A percentile compares a stretch with the other conserved stretches of the same genome.
phyloP scores from a whole-genome alignment of 2,113 vertebrate genomes.

The Eclectus roratus region DNA sequence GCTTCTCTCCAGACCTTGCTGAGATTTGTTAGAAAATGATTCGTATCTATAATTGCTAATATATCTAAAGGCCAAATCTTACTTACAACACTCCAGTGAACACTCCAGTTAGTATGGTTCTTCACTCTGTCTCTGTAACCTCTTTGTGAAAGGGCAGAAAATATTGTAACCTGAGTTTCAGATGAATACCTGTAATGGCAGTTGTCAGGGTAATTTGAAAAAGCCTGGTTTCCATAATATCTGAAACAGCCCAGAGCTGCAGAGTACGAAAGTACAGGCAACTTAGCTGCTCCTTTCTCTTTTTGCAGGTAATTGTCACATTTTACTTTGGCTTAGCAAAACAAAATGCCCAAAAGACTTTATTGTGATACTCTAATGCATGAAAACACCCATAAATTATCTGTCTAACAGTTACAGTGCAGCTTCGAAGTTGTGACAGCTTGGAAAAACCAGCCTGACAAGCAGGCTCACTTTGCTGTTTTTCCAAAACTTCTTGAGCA shows the following conservation, averaged over 20 bases:
- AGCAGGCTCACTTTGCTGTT: conserved; percentile 27
- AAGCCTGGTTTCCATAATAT: background rate
- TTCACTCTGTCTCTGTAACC: background rate
- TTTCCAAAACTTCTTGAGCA: conserved; percentile 40
- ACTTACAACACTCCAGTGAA: background rate
- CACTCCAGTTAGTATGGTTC: background rate
- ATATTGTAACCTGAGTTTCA: background rate
- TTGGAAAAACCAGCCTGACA: conserved; percentile 64
- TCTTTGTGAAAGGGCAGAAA: background rate
- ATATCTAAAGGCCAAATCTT: background rate
- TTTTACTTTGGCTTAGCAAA: background rate
- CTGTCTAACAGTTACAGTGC: background rate
- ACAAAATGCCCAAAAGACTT: background rate
- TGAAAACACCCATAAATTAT: conserved; percentile 53
- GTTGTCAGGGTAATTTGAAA: background rate
- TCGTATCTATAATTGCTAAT: background rate
- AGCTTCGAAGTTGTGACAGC: conserved; percentile 35
- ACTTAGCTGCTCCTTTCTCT: background rate
- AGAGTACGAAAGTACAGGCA: background rate
- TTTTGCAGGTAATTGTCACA: background rate
- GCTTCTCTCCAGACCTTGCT: background rate
- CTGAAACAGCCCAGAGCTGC: background rate
- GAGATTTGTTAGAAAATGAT: background rate
- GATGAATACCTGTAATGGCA: background rate
- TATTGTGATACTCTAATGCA: background rate